A percentile compares a stretch with the other conserved stretches of the same genome.
Evolutionary conservation across 2,888 invertebrate species (phyloP).

Genomic region (Mamestra brassicae): DNA sequence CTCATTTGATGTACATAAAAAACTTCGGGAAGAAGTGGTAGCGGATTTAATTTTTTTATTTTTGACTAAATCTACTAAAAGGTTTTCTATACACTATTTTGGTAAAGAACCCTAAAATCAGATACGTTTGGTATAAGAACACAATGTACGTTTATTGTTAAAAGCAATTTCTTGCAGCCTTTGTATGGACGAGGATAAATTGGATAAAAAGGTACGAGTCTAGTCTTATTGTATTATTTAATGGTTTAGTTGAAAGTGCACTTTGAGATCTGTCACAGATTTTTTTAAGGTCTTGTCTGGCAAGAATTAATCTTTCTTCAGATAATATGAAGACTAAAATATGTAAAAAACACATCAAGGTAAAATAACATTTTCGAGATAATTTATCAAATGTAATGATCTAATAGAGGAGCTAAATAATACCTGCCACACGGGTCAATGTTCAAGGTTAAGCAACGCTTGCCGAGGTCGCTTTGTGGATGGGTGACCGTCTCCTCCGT

Average conservation of each 20-base stretch:
- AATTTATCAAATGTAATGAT: no score
- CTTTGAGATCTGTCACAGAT: conserved; percentile 1
- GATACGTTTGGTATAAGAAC: conserved; percentile 12
- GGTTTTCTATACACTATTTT: background rate
- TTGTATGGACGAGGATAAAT: conserved; percentile 25
- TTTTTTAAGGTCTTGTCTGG: background rate
- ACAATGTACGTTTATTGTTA: conserved; percentile 11
- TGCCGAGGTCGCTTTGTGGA: no score
- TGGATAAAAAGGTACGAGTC: background rate
- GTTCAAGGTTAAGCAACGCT: no score
- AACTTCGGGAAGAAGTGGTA: no score
- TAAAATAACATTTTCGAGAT: no score
- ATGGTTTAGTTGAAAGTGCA: background rate
- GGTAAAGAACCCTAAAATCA: background rate
- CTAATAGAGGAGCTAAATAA: no score
- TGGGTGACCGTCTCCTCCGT: no score
- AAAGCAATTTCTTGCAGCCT: conserved; percentile 36
- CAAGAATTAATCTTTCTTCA: background rate
- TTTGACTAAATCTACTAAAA: background rate
- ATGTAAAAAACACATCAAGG: background rate
- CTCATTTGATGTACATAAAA: no score
- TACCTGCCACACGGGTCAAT: no score
- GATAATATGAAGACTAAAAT: background rate
- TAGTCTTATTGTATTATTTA: conserved; percentile 17
- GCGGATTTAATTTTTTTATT: background rate